phyloP scores from a whole-genome alignment of 1,140 invertebrate genomes.

The Brachionus calyciflorus region DNA sequence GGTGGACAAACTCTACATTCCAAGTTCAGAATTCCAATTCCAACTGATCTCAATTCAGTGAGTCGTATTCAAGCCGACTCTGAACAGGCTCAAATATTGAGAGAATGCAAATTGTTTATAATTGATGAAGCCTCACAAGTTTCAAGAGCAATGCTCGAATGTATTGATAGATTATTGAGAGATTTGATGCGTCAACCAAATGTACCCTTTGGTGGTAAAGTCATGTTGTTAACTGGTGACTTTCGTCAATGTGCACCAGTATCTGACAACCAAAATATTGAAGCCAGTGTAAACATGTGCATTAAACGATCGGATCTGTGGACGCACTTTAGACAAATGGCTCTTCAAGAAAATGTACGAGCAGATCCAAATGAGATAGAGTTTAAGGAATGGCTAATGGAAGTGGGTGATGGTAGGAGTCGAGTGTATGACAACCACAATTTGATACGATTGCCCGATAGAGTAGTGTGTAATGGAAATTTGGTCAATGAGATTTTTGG shows the following conservation, averaged over 20 bases:
- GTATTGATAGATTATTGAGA: constrained; percentile 13
- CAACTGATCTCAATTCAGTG: too few relatives aligned
- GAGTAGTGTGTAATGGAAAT: neutral
- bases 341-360: constrained; percentile 38
- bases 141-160: constrained; percentile 20
- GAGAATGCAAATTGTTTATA: constrained; percentile 47
- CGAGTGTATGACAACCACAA: neutral
- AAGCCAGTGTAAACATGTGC: neutral
- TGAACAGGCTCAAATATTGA: neutral
- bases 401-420: neutral
- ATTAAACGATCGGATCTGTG: constrained; percentile 14
- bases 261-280: neutral
- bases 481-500: constrained; percentile 3
- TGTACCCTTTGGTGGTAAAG: constrained; percentile 48
- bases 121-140: constrained; percentile 50
- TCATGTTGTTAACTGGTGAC: constrained; percentile 47
- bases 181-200: constrained; percentile 4
- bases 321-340: neutral
- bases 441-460: neutral
- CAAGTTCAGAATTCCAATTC: neutral
- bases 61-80: neutral
- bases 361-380: neutral
- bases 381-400: constrained; percentile 1
- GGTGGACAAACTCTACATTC: neutral
- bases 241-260: constrained; percentile 48